These are phyloP conservation scores for Panagrolaimus sp. DNA, from an alignment of 1,140 invertebrate species.

Conservation along the genomic window DNA sequence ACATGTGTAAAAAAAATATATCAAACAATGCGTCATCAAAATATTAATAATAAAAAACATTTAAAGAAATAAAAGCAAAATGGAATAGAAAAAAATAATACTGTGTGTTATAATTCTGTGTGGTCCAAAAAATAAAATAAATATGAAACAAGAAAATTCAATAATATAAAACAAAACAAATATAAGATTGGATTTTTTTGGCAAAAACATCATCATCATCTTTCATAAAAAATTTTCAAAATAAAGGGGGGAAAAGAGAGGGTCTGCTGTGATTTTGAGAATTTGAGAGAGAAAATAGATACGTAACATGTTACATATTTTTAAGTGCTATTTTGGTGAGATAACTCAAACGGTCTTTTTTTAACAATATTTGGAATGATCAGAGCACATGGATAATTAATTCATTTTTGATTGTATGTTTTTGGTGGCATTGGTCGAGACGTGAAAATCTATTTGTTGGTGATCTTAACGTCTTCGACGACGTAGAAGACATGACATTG, in stretches of 20 bases:
- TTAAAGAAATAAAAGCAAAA: slow-evolving; percentile 4
- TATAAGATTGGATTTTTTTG: neutral
- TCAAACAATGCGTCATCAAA: neutral
- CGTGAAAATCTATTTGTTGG: too few relatives aligned
- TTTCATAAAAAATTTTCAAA: slow-evolving; percentile 65
- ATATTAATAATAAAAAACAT: neutral
- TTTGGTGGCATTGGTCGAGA: too few relatives aligned
- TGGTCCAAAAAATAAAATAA: neutral
- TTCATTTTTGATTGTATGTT: too few relatives aligned
- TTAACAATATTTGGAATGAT: too few relatives aligned
- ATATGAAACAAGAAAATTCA: too few relatives aligned
- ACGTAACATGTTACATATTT: too few relatives aligned
- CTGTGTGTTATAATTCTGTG: neutral
- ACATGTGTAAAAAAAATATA: neutral
- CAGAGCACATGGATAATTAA: too few relatives aligned
- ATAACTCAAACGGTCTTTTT: too few relatives aligned
- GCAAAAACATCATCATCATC: slow-evolving; percentile 62
- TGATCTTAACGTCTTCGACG: slow-evolving; percentile 29
- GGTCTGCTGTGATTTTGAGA: slow-evolving; percentile 70
- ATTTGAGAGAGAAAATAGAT: too few relatives aligned
- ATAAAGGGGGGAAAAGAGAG: slow-evolving; percentile 59
- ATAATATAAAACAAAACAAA: too few relatives aligned
- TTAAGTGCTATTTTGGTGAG: too few relatives aligned
- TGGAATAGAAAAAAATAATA: neutral
- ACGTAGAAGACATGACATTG: slow-evolving; percentile 45